Evolutionary conservation across 2,888 invertebrate species (phyloP).

Genomic region (Periphyllus acericola): DNA sequence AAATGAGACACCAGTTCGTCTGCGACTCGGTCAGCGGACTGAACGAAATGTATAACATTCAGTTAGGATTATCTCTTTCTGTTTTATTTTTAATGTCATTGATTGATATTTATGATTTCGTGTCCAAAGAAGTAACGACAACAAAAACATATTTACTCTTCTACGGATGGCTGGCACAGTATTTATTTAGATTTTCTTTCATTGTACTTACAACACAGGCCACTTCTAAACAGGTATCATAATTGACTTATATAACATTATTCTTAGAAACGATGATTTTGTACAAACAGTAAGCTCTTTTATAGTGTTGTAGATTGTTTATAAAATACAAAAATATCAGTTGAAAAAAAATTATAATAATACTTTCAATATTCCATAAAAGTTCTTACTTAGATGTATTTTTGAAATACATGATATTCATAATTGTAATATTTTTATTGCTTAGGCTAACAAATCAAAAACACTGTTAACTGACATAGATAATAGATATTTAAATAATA

Average conservation of each 20-base stretch:
- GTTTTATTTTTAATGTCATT: slow-evolving; percentile 61
- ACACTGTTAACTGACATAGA: slow-evolving; percentile 62
- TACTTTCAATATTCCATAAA: neutral
- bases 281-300: neutral
- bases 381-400: neutral
- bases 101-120: slow-evolving; percentile 60
- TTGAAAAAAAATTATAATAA: neutral
- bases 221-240: slow-evolving; percentile 45
- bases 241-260: neutral
- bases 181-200: neutral
- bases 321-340: neutral
- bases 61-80: slow-evolving; percentile 56
- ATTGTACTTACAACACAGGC: neutral
- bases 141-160: neutral
- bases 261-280: neutral
- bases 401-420: neutral
- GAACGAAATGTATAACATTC: slow-evolving; percentile 60
- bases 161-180: neutral
- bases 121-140: slow-evolving; percentile 5
- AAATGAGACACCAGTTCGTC: slow-evolving; percentile 17
- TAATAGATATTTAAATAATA: slow-evolving; percentile 60
- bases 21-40: slow-evolving; percentile 21
- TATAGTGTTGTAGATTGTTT: no score
- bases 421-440: neutral
- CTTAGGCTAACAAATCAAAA: slow-evolving; percentile 61